These are phyloP conservation scores for Taeniopygia guttata DNA, from an alignment of 2,797 vertebrate species.

Conservation along the genomic window DNA sequence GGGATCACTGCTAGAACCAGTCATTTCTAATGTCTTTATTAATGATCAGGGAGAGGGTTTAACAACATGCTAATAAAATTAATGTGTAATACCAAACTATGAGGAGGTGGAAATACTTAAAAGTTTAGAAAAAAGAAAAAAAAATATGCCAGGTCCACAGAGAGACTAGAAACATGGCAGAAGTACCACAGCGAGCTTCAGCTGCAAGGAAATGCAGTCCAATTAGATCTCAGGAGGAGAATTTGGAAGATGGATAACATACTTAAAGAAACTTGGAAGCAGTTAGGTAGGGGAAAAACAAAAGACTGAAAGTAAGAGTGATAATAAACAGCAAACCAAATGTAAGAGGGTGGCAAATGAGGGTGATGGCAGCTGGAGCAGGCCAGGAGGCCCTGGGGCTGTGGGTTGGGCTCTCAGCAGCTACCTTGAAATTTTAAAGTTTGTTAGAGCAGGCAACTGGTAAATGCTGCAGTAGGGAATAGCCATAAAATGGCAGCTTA, in stretches of 20 bases:
- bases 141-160: not conserved
- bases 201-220: not conserved
- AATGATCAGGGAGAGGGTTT: constrained; percentile 37
- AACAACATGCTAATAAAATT: constrained; percentile 44
- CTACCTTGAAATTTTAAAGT: not conserved
- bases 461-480: not conserved
- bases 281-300: not conserved
- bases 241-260: not conserved
- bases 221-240: not conserved
- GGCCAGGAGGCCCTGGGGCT: not conserved
- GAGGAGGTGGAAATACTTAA: not conserved
- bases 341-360: not conserved
- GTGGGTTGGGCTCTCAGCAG: not conserved
- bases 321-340: not conserved
- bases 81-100: not conserved
- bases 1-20: constrained; percentile 51
- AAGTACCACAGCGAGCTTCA: not conserved
- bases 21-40: constrained; percentile 55
- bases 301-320: not conserved
- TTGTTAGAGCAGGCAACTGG: not conserved
- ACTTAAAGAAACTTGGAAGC: not conserved
- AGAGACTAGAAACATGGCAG: not conserved
- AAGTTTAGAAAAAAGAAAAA: not conserved
- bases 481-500: not conserved
- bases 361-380: not conserved